Evolutionary conservation across 2,888 invertebrate genomes (phyloP).

Genomic region (Eudemis profundana): DNA sequence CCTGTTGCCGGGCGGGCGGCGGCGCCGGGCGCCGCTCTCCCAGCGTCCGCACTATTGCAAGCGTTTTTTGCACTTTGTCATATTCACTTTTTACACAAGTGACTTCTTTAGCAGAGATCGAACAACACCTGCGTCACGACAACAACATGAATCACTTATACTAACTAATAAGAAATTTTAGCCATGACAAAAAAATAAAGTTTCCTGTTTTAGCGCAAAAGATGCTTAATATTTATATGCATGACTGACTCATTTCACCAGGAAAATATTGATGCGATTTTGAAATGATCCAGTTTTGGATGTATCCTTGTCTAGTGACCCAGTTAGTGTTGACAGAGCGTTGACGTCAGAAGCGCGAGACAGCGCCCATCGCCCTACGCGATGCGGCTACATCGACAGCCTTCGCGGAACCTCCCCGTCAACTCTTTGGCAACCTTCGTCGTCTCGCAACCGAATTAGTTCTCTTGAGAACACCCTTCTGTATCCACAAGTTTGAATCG

Average conservation of each 20-base stretch:
- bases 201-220: not conserved
- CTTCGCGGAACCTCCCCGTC: slow-evolving; percentile 26
- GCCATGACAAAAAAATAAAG: not conserved
- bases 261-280: slow-evolving; percentile 44
- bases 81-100: slow-evolving; percentile 18
- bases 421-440: slow-evolving; percentile 19
- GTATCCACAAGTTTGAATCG: slow-evolving; percentile 37
- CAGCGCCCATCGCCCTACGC: slow-evolving; percentile 34
- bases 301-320: slow-evolving; percentile 78
- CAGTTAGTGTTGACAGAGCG: slow-evolving; percentile 79
- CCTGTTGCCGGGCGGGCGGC: slow-evolving; percentile 81
- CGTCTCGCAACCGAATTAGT: slow-evolving; percentile 15
- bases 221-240: not conserved
- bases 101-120: not conserved
- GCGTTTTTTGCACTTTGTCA: slow-evolving; percentile 31
- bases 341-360: slow-evolving; percentile 68
- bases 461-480: slow-evolving; percentile 6
- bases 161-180: too few species aligned
- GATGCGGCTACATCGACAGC: slow-evolving; percentile 23
- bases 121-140: not conserved
- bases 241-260: not conserved
- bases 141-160: not conserved
- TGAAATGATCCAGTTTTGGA: slow-evolving; percentile 69
- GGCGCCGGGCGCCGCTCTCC: slow-evolving; percentile 50
- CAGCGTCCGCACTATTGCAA: slow-evolving; percentile 49